Evolutionary conservation across 2,888 invertebrate genomes (phyloP), one percentile per base, ranked within the genome.

Genomic region (Chrysotoxum bicinctum): DNA sequence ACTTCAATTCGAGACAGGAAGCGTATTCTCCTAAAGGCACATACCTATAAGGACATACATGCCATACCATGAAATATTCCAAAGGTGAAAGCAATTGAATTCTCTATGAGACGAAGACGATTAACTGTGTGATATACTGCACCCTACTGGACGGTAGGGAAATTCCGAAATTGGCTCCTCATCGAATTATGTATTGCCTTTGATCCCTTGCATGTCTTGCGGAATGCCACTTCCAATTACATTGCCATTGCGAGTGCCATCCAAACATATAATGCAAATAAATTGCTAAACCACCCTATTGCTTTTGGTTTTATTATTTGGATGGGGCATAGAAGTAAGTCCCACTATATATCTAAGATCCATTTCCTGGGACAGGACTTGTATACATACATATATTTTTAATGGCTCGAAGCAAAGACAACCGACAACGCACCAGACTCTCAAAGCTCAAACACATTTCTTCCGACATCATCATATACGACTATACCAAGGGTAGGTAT

Each of bases 71-170:
- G 62, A 81, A 73, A 77, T 69, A 85, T 81, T 69, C 50, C 56
- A 73, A 40, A 81, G 85, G 81, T 81, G 81, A 73, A 85, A 73
- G 60, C 85, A 85, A 85, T 85, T 85, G 85, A 85, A 81, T 78
- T 52, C 43, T 35, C 35, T 21, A 50, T 35, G 58, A 50, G 48
- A 60, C 48, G 32, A 60, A 48, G 58, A 16, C 69, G 30, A 69
- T 60, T 37, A 35, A 52, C 45, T 40, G 5, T 32, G 62, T 81
- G 68, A 80, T 56, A 75, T 75, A 75, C 43, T 60, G 43, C 48
- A 40, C 23, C 19, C 0, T 43, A 14, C 26, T 48, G 64, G 64
- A 32, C 62, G 45, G 32, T 62, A 43, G 83, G 23, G 37, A 52
- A 72, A 66, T 79, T 70, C 79, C 48, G 45, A 66, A 83, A 70